Conservation (phyloP, 2,797 vertebrate genomes). For the Tragopan temminckii region DNA sequence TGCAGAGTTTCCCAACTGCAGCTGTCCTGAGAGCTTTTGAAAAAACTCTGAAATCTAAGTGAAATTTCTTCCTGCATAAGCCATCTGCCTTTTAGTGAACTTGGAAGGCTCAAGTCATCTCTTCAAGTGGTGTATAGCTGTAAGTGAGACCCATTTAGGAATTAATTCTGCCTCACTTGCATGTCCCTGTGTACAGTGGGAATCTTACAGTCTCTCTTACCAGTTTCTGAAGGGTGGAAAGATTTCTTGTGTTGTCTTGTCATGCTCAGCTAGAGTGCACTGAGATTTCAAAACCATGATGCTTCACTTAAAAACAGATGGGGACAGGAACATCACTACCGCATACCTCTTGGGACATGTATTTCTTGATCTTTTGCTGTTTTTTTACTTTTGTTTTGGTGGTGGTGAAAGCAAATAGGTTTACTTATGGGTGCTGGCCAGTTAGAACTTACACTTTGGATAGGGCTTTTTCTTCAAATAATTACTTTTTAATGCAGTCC, state of each 20-base stretch:
- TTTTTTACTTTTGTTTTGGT: not conserved
- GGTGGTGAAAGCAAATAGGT: not conserved
- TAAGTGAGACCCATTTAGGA: not conserved
- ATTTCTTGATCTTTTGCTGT: not conserved
- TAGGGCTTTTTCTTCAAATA: not conserved
- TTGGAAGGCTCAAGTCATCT: not conserved
- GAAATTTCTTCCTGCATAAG: not conserved
- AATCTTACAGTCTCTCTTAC: not conserved
- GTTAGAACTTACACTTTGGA: not conserved
- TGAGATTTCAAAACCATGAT: not conserved
- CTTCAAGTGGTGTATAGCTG: not conserved
- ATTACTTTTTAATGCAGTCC: not conserved
- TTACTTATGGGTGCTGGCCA: not conserved
- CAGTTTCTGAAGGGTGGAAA: not conserved
- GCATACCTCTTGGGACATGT: not conserved
- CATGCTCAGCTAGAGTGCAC: not conserved
- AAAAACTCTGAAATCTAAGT: not conserved
- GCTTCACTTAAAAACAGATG: not conserved
- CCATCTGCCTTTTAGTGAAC: not conserved
- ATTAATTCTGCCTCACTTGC: not conserved
- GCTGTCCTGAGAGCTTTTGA: not conserved
- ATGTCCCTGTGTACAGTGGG: not conserved
- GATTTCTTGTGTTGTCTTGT: not conserved
- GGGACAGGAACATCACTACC: accelerated
- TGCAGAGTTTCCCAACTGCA: not conserved